These are phyloP conservation scores for Valencia hispanica DNA, from an alignment of 2,797 vertebrate genomes.

Conservation along the genomic window DNA sequence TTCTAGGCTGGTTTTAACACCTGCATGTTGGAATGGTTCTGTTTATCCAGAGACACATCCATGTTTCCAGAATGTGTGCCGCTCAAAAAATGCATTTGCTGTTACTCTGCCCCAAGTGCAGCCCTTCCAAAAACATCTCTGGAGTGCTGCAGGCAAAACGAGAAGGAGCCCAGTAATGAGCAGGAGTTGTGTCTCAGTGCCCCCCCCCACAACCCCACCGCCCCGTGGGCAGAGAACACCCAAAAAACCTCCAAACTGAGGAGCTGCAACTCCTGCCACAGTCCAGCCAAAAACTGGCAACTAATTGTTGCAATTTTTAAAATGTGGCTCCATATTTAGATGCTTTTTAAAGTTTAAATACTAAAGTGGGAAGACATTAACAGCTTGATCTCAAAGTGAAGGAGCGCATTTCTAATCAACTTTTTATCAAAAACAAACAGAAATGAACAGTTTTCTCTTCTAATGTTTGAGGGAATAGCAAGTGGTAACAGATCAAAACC, in stretches of 20 bases:
- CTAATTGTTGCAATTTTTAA: not conserved
- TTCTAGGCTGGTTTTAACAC: not conserved
- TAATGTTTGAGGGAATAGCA: no score
- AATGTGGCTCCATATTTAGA: not conserved
- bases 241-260: slow-evolving; percentile 15
- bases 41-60: not conserved
- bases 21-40: not conserved
- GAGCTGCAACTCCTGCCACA: slow-evolving; percentile 27
- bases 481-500: no score
- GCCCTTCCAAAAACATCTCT: slow-evolving; percentile 33
- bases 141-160: slow-evolving; percentile 44
- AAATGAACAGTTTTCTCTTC: no score
- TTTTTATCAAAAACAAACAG: no score
- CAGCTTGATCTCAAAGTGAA: no score
- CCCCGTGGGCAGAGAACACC: slow-evolving; percentile 33
- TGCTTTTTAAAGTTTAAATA: no score
- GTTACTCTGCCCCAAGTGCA: slow-evolving; percentile 9
- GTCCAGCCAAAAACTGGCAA: not conserved
- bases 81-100: not conserved
- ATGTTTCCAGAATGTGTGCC: slow-evolving; percentile 3
- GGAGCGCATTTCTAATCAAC: no score
- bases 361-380: no score
- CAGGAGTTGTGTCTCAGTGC: slow-evolving; percentile 31
- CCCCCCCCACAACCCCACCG: slow-evolving; percentile 18
- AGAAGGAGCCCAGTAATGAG: slow-evolving; percentile 61